These are phyloP conservation scores for Semaprochilodus insignis DNA, from an alignment of 2,797 vertebrate species.

Conservation along the genomic window DNA sequence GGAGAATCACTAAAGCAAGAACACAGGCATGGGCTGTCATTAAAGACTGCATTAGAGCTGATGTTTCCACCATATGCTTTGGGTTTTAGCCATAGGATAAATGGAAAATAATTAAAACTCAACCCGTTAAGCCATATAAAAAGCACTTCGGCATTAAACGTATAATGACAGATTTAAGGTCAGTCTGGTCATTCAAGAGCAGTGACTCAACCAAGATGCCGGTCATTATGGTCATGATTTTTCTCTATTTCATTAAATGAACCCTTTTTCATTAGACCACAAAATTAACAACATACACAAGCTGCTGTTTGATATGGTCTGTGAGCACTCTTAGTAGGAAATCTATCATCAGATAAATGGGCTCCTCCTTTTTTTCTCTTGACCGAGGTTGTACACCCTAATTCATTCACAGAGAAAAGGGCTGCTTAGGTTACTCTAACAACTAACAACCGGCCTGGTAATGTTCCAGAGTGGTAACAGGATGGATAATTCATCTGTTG, in stretches of 20 bases:
- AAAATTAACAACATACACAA: constrained; percentile 46
- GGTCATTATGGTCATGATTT: constrained; percentile 43
- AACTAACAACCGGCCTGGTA: constrained; percentile 41
- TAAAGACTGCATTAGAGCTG: constrained; percentile 74
- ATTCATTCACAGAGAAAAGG: constrained; percentile 26
- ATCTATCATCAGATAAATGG: constrained; percentile 48
- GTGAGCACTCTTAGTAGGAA: constrained; percentile 10
- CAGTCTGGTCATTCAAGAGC: constrained; percentile 42
- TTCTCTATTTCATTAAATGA: constrained; percentile 24
- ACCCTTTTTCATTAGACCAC: constrained; percentile 30
- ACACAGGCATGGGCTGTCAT: constrained; percentile 70
- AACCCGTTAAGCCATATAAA: constrained; percentile 60
- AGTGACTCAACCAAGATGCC: constrained; percentile 38
- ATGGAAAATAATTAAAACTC: constrained; percentile 66
- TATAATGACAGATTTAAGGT: constrained; percentile 56
- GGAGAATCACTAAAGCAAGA: constrained; percentile 72
- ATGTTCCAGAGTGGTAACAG: constrained; percentile 34
- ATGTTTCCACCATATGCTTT: constrained; percentile 74
- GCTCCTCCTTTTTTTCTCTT: constrained; percentile 30
- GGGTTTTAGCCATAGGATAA: constrained; percentile 60
- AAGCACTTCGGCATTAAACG: constrained; percentile 55
- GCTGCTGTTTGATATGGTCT: constrained; percentile 42
- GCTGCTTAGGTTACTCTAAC: constrained; percentile 42
- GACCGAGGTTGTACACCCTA: constrained; percentile 6
- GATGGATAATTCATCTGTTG: constrained; percentile 51